Percentiles rank a stretch among this genome's conserved stretches.
These are phyloP conservation scores for Cerastis rubricosa DNA, from an alignment of 2,888 invertebrate species.

Conservation along the genomic window DNA sequence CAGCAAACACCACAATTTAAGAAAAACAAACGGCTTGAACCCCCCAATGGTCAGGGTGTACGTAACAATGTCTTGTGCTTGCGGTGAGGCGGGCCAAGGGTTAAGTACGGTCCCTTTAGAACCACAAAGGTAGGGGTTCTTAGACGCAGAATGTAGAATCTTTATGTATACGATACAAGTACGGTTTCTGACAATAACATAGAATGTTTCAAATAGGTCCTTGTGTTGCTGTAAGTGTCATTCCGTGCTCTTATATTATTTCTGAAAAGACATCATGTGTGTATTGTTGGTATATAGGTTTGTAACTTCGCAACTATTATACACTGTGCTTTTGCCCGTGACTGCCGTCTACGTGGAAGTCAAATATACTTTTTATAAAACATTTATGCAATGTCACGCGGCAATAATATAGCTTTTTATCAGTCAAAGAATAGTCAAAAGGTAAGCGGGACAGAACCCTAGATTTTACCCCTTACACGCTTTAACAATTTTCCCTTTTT, in stretches of 20 bases:
- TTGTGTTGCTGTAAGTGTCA: conserved; percentile 13
- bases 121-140: conserved; percentile 42
- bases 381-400: no score
- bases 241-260: not conserved
- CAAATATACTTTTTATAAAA: no score
- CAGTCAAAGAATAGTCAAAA: no score
- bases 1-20: not conserved
- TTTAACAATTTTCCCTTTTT: not conserved
- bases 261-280: not conserved
- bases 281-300: not conserved
- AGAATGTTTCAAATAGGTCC: conserved; percentile 18
- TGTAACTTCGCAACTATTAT: not conserved
- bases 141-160: conserved; percentile 16
- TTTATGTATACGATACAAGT: not conserved
- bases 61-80: conserved; percentile 33
- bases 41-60: not conserved
- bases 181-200: conserved; percentile 10
- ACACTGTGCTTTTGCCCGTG: not conserved
- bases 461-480: not conserved
- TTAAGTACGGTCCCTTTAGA: conserved; percentile 48
- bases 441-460: not conserved
- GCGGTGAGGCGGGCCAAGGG: conserved; percentile 5
- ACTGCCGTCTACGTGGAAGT: not conserved
- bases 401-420: no score
- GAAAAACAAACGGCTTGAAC: conserved; percentile 17